Evolutionary conservation across 2,113 vertebrate genomes (phyloP).

Genomic region (Vanacampus margaritifer): DNA sequence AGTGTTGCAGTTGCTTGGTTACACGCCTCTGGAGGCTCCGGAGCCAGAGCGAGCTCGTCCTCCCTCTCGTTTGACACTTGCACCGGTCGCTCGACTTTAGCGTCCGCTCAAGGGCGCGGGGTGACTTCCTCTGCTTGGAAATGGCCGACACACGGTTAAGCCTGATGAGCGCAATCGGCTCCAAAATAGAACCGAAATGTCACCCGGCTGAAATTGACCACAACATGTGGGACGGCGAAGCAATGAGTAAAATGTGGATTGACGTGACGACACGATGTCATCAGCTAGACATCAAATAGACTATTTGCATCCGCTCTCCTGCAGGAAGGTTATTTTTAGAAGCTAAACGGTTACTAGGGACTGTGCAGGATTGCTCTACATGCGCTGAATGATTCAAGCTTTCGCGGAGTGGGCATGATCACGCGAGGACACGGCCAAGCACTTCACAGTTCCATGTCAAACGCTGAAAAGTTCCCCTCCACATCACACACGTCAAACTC

Average conservation of each 20-base stretch:
- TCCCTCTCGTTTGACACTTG: constrained; percentile 46
- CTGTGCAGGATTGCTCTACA: constrained; percentile 47
- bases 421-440: constrained; percentile 26
- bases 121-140: constrained; percentile 47
- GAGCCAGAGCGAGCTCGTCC: constrained; percentile 38
- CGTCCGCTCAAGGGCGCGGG: constrained; percentile 55
- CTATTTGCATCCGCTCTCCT: constrained; percentile 48
- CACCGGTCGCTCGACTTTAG: constrained; percentile 56
- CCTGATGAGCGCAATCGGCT: constrained; percentile 37
- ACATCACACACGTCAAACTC: constrained; percentile 13
- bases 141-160: constrained; percentile 38
- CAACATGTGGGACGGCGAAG: constrained; percentile 12
- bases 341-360: constrained; percentile 59
- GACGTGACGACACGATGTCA: constrained; percentile 27
- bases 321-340: constrained; percentile 62
- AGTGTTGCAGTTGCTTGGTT: constrained; percentile 66
- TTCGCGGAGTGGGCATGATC: constrained; percentile 55
- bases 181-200: constrained; percentile 27
- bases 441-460: constrained; percentile 29
- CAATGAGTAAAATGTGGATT: constrained; percentile 19
- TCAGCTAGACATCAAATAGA: constrained; percentile 38
- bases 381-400: constrained; percentile 65
- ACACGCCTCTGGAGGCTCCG: constrained; percentile 63
- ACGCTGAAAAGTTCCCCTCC: not conserved
- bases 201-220: constrained; percentile 24